A percentile compares a stretch with the other conserved stretches of the same genome.
Evolutionary conservation across 2,888 invertebrate species (phyloP).

Genomic region (Drepanosiphum platanoidis): DNA sequence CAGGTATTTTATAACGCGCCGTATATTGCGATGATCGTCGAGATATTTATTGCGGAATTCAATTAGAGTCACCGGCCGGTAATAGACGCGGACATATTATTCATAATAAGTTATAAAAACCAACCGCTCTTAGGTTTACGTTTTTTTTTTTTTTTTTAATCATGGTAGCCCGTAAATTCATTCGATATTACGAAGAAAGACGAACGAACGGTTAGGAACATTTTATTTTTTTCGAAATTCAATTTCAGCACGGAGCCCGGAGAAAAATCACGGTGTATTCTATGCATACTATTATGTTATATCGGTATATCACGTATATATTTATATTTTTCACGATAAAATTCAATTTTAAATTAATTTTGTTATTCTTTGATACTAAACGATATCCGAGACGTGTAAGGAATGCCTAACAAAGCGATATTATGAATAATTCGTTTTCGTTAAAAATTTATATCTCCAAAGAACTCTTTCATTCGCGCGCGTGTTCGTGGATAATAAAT

Average conservation of each 20-base stretch:
- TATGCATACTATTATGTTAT: not conserved
- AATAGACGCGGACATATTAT: no score
- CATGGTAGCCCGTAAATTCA: conserved; percentile 45
- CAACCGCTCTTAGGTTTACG: not conserved
- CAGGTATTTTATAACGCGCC: conserved; percentile 7
- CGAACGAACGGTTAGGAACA: not conserved
- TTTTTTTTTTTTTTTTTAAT: conserved; percentile 21
- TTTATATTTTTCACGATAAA: not conserved
- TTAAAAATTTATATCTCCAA: not conserved
- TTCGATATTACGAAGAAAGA: not conserved
- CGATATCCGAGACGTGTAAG: not conserved
- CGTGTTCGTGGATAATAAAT: no score
- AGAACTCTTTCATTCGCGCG: no score
- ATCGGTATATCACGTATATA: no score
- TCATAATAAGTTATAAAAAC: conserved; percentile 38
- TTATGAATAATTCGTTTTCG: not conserved
- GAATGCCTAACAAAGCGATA: not conserved
- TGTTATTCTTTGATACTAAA: not conserved
- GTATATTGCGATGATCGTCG: not conserved
- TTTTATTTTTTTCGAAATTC: not conserved
- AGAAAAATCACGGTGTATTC: not conserved
- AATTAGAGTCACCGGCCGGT: conserved; percentile 6
- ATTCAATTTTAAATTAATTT: not conserved
- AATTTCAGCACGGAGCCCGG: not conserved
- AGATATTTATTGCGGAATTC: conserved; percentile 29